These are phyloP conservation scores for Pseudopipra pipra DNA, from an alignment of 2,113 vertebrate genomes.

Conservation along the genomic window DNA sequence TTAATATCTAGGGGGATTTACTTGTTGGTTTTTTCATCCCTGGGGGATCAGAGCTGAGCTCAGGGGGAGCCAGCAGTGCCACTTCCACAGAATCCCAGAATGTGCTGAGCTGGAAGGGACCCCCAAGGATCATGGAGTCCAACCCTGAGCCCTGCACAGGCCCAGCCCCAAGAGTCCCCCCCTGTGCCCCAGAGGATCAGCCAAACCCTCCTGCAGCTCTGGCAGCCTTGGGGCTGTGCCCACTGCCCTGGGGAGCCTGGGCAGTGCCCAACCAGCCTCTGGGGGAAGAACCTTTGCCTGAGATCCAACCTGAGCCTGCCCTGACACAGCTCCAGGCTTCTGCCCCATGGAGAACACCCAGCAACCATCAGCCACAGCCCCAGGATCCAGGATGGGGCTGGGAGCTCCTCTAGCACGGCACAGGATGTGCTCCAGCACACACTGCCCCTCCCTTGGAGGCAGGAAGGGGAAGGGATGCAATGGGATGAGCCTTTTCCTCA, in stretches of 20 bases:
- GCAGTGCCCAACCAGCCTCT: too few relatives aligned
- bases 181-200: neutral
- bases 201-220: neutral
- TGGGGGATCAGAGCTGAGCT: neutral
- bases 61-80: neutral
- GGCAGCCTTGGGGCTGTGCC: too few relatives aligned
- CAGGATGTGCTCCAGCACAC: neutral
- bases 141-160: neutral
- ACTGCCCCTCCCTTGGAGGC: fast-evolving
- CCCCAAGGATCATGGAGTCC: neutral
- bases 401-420: neutral
- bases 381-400: neutral
- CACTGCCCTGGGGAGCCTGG: too few relatives aligned
- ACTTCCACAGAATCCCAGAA: too few relatives aligned
- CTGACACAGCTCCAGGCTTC: too few relatives aligned
- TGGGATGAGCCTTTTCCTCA: neutral
- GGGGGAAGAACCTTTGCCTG: too few relatives aligned
- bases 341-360: fast-evolving
- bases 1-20: fast-evolving
- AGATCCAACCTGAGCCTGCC: neutral
- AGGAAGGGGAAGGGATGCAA: neutral
- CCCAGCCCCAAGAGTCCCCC: neutral
- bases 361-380: neutral
- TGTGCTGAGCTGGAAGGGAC: neutral
- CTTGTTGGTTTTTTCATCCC: neutral